Percentiles rank a stretch among this genome's conserved stretches.
Evolutionary conservation across 1,140 invertebrate species (phyloP).

Genomic region (Drosophila saltans): DNA sequence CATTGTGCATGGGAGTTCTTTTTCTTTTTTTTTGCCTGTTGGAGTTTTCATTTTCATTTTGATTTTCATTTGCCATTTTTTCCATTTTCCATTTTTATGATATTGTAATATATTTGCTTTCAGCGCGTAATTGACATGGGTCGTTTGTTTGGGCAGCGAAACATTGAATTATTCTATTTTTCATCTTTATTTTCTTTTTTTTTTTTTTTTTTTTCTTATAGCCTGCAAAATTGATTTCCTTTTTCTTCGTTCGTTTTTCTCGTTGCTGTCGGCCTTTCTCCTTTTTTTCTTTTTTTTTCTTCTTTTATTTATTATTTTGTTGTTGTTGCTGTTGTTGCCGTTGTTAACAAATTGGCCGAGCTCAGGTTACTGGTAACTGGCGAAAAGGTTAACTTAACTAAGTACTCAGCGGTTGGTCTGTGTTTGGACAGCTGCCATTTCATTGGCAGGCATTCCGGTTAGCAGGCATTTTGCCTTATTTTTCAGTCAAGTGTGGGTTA

Average conservation of each 20-base stretch:
- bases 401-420: constrained; percentile 38
- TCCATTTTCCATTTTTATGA: constrained; percentile 65
- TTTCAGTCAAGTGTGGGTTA: neutral
- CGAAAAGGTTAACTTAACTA: constrained; percentile 67
- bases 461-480: constrained; percentile 20
- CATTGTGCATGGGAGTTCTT: constrained; percentile 45
- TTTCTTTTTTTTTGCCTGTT: constrained; percentile 54
- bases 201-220: constrained; percentile 1
- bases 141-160: constrained; percentile 69
- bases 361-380: constrained; percentile 56
- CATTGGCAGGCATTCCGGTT: constrained; percentile 55
- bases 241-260: neutral
- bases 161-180: constrained; percentile 42
- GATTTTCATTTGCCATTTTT: constrained; percentile 12
- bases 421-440: constrained; percentile 77
- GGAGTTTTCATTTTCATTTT: constrained; percentile 69
- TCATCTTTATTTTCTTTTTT: constrained; percentile 2
- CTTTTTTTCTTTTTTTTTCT: constrained; percentile 14
- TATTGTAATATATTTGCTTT: constrained; percentile 82
- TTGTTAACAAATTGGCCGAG: constrained; percentile 68
- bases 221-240: constrained; percentile 39
- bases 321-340: constrained; percentile 1
- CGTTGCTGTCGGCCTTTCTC: neutral
- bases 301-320: constrained; percentile 20
- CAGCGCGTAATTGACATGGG: constrained; percentile 81